phyloP scores from a whole-genome alignment of 2,888 invertebrate genomes.

The Hirtodrosophila alboralis region DNA sequence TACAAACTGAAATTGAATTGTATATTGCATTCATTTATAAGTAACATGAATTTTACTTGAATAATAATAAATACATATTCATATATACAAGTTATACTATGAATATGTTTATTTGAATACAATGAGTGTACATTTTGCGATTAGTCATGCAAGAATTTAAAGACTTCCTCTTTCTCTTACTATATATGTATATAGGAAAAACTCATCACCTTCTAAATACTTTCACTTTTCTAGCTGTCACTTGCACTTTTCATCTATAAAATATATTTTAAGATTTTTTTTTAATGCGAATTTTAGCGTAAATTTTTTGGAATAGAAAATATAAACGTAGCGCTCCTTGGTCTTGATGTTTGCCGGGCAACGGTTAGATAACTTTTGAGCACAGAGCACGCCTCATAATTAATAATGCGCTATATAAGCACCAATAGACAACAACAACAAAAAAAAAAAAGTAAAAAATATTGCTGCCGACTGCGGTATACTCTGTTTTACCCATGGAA shows the following conservation, averaged over 20 bases:
- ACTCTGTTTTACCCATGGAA: too few relatives aligned
- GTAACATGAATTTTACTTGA: constrained; percentile 12
- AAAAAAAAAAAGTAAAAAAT: constrained; percentile 11
- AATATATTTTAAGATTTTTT: neutral
- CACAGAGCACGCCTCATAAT: constrained; percentile 65
- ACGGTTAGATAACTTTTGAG: constrained; percentile 75
- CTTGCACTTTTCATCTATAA: constrained; percentile 2
- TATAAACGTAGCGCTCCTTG: neutral
- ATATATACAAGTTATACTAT: constrained; percentile 1
- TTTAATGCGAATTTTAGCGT: neutral
- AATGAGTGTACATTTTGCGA: constrained; percentile 5
- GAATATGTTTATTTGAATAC: constrained; percentile 3
- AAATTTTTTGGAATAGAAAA: constrained; percentile 1
- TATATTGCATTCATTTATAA: constrained; percentile 23
- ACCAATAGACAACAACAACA: constrained; percentile 33
- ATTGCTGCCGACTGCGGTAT: too few relatives aligned
- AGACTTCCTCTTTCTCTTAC: too few relatives aligned
- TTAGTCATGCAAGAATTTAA: too few relatives aligned
- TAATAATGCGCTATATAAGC: constrained; percentile 69
- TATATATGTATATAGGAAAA: too few relatives aligned
- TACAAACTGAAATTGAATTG: constrained; percentile 1
- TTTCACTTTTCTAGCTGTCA: neutral
- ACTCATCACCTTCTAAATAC: too few relatives aligned
- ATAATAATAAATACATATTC: constrained; percentile 20
- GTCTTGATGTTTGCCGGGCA: constrained; percentile 54